Evolutionary conservation across 2,113 vertebrate genomes (phyloP).

Genomic region (Echinops telfairi): DNA sequence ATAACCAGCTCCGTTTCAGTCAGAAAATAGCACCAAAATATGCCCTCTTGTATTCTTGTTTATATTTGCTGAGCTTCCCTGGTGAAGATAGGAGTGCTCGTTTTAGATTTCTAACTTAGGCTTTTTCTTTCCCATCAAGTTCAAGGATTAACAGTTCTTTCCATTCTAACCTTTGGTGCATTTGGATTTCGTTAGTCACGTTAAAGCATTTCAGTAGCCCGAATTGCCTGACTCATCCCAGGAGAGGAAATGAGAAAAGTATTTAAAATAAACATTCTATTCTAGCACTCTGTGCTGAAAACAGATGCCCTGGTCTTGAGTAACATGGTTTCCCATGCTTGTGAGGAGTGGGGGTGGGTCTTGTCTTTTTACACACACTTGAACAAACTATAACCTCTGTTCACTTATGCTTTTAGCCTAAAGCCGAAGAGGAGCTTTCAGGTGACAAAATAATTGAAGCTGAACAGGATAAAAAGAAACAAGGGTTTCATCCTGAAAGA

Average conservation of each 20-base stretch:
- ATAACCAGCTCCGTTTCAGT: constrained; percentile 17
- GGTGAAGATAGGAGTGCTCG: neutral
- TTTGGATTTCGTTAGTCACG: neutral
- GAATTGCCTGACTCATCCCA: neutral
- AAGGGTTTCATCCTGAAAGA: constrained; percentile 83
- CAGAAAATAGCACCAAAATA: neutral
- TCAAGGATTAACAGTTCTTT: constrained; percentile 62
- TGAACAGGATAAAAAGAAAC: constrained; percentile 87
- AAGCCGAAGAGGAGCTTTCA: constrained; percentile 87
- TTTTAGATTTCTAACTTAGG: constrained; percentile 54
- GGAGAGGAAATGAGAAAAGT: neutral
- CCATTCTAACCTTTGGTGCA: neutral
- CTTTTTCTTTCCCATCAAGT: neutral
- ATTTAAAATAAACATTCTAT: neutral
- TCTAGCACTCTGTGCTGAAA: neutral
- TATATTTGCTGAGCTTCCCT: neutral
- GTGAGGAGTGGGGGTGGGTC: neutral
- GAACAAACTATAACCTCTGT: constrained; percentile 17
- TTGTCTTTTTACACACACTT: neutral
- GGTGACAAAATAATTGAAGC: constrained; percentile 88
- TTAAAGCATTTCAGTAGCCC: neutral
- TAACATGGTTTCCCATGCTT: neutral
- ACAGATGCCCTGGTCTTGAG: constrained; percentile 30
- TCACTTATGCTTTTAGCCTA: constrained; percentile 85
- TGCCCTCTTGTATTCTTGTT: neutral